phyloP scores from a whole-genome alignment of 35 echinoderm and acorn worm genomes.

The Apostichopus parvimensis region DNA sequence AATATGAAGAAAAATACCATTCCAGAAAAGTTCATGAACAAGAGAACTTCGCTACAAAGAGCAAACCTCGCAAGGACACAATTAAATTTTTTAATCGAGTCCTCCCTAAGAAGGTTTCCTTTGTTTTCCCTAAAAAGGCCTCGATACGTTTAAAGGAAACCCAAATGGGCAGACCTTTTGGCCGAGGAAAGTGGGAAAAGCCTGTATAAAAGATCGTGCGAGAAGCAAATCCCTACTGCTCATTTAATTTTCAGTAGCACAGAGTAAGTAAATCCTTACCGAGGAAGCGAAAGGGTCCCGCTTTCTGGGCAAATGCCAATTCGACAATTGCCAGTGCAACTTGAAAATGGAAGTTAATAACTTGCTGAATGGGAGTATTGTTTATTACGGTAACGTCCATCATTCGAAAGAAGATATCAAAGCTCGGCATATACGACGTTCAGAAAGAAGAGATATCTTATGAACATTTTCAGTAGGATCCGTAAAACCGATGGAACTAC shows the following conservation, averaged over 20 bases:
- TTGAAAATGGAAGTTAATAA: background rate
- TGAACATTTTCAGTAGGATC: constrained; percentile 25
- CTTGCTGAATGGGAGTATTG: background rate
- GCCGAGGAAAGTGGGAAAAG: constrained; percentile 35
- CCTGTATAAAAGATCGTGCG: background rate
- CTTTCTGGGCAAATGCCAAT: constrained; percentile 21
- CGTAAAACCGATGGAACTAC: constrained; percentile 37
- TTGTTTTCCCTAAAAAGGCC: background rate
- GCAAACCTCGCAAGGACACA: background rate
- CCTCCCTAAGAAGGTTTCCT: constrained; percentile 2
- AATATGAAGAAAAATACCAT: too few relatives aligned
- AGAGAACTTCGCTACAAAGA: too few relatives aligned
- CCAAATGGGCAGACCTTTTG: constrained; percentile 41
- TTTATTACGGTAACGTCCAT: constrained; percentile 30
- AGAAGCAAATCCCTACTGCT: constrained; percentile 35
- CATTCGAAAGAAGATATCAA: background rate
- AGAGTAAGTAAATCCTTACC: background rate
- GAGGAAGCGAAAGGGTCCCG: background rate
- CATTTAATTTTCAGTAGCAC: constrained; percentile 35
- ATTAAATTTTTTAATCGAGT: background rate
- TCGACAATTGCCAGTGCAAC: constrained; percentile 1
- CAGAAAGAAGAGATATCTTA: background rate
- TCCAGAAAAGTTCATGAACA: too few relatives aligned
- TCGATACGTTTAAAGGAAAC: background rate
- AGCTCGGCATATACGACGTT: constrained; percentile 13